Conservation (phyloP, 1,140 invertebrate species). For the Rhopalosiphum maidis region DNA sequence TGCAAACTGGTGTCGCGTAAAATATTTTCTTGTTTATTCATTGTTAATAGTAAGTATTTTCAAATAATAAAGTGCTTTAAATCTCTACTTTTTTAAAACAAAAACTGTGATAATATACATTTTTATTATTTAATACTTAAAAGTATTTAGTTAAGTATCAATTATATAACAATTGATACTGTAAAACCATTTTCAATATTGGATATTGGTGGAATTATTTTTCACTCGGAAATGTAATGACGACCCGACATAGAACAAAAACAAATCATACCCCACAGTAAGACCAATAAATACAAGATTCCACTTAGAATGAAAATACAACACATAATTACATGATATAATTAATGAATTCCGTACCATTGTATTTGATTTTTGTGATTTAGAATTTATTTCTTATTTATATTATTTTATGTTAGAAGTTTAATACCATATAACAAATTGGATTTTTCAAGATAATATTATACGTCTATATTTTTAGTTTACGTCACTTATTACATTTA, state of each 20-base stretch:
- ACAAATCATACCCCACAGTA: background rate
- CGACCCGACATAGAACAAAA: background rate
- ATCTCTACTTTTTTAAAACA: background rate
- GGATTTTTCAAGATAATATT: background rate
- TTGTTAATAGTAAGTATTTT: no score
- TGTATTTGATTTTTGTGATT: background rate
- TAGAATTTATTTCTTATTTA: background rate
- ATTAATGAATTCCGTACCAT: background rate
- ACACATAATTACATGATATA: background rate
- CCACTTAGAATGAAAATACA: background rate
- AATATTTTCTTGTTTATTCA: no score
- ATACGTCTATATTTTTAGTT: background rate
- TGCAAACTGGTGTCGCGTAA: no score
- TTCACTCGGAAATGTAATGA: background rate
- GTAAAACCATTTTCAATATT: background rate
- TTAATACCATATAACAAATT: background rate
- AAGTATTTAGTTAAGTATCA: background rate
- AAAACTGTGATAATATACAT: background rate
- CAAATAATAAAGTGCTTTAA: background rate
- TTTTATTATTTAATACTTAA: background rate
- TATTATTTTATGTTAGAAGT: background rate
- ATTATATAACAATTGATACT: background rate
- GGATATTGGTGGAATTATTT: background rate
- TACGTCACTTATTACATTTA: background rate
- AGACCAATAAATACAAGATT: background rate